These are phyloP conservation scores for Platysteira castanea DNA, from an alignment of 2,113 vertebrate species.

Conservation along the genomic window DNA sequence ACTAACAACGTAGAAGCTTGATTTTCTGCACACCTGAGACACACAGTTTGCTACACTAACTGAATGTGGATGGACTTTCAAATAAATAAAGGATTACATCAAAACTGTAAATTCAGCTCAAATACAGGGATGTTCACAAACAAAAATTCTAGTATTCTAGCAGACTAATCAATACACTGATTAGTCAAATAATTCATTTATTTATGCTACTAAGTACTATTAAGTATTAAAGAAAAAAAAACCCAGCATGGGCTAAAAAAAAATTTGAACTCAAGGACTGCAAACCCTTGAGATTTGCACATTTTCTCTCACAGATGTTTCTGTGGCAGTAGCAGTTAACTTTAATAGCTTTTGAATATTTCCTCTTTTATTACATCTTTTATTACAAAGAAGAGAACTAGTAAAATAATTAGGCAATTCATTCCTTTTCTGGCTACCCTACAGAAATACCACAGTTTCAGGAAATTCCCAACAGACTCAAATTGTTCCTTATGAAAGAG, in stretches of 20 bases:
- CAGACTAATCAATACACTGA: background rate
- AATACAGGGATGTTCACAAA: background rate
- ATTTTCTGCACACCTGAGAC: background rate
- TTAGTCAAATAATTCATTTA: background rate
- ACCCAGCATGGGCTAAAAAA: background rate
- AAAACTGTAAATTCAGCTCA: background rate
- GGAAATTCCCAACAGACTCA: conserved; percentile 28
- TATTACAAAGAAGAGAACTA: conserved; percentile 21
- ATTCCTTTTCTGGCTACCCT: background rate
- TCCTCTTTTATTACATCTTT: background rate
- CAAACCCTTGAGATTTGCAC: background rate
- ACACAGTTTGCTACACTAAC: background rate
- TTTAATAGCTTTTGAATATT: conserved; percentile 22
- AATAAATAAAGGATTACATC: background rate
- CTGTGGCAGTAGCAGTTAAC: background rate
- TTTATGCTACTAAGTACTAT: background rate
- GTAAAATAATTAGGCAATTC: conserved; percentile 42
- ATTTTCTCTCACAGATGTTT: background rate
- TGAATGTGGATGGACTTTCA: background rate
- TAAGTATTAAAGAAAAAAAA: background rate
- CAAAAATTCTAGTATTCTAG: background rate
- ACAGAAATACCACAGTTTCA: background rate
- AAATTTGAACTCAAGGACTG: background rate
- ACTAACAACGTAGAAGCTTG: background rate
- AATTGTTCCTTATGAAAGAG: conserved; percentile 11